A percentile compares a stretch with the other conserved stretches of the same genome.
These are phyloP conservation scores for Elymnias hypermnestra DNA, from an alignment of 1,140 invertebrate species.

Conservation along the genomic window DNA sequence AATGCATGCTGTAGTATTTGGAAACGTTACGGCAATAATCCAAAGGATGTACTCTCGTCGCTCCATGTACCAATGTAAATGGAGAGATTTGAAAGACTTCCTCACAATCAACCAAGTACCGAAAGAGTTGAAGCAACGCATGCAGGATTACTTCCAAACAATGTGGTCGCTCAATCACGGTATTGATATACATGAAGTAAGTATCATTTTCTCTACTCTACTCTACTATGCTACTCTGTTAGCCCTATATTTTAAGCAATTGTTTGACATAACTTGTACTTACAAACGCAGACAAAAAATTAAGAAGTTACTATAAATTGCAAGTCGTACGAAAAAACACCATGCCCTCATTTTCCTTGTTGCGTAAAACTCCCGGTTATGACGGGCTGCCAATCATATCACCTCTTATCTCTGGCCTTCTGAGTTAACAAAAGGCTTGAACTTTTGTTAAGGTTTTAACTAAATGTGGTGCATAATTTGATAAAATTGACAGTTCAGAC, in stretches of 20 bases:
- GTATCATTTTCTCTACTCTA: too few relatives aligned
- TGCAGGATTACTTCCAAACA: conserved; percentile 99
- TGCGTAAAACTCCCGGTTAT: too few relatives aligned
- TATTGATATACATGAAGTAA: conserved; percentile 98
- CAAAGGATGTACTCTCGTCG: conserved; percentile 98
- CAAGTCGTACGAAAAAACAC: too few relatives aligned
- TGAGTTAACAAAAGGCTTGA: neutral
- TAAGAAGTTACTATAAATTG: too few relatives aligned
- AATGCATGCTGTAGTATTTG: conserved; percentile 99
- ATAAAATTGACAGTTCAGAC: too few relatives aligned
- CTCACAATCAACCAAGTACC: conserved; percentile 96
- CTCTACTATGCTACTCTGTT: too few relatives aligned
- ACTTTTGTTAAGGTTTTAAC: neutral
- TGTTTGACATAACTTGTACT: too few relatives aligned
- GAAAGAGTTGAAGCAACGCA: conserved; percentile 95
- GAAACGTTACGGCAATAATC: conserved; percentile 99
- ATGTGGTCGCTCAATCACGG: conserved; percentile 99
- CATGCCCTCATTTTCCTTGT: too few relatives aligned
- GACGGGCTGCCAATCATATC: neutral
- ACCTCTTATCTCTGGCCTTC: neutral
- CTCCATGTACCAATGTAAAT: conserved; percentile 97
- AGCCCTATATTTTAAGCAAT: too few relatives aligned
- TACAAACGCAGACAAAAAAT: too few relatives aligned
- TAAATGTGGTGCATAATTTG: too few relatives aligned
- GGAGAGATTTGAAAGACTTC: conserved; percentile 97